Conservation (phyloP, 2,113 vertebrate genomes). For the Stictonetta naevosa region DNA sequence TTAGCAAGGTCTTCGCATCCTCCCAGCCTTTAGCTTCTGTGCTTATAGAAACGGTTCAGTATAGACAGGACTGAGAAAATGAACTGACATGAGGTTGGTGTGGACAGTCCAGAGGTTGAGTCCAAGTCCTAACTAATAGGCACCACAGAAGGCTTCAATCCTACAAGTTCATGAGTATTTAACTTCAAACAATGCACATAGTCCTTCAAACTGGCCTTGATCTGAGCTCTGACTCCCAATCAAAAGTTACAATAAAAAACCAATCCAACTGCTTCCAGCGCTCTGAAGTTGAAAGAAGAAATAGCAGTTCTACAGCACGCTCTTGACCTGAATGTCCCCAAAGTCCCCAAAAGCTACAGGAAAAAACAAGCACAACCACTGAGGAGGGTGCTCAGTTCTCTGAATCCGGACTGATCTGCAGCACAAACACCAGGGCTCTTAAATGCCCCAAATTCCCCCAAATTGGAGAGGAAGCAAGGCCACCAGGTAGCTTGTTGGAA, state of each 20-base stretch:
- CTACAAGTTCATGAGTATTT: not conserved
- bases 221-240: not conserved
- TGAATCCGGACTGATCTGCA: not conserved
- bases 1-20: not conserved
- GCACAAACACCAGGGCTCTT: not conserved
- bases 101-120: not conserved
- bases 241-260: not conserved
- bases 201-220: not conserved
- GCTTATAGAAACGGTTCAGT: not conserved
- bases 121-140: not conserved
- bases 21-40: not conserved
- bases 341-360: not conserved
- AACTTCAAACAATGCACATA: not conserved
- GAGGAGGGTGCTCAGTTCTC: not conserved
- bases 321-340: not conserved
- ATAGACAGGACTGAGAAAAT: not conserved
- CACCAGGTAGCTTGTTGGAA: fast-evolving
- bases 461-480: not conserved
- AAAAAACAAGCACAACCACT: not conserved
- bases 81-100: not conserved
- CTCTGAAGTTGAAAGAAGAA: not conserved
- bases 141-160: not conserved
- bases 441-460: not conserved
- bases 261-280: not conserved
- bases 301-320: not conserved